phyloP scores from a whole-genome alignment of 2,113 vertebrate species.

The Cyprinodon variegatus region DNA sequence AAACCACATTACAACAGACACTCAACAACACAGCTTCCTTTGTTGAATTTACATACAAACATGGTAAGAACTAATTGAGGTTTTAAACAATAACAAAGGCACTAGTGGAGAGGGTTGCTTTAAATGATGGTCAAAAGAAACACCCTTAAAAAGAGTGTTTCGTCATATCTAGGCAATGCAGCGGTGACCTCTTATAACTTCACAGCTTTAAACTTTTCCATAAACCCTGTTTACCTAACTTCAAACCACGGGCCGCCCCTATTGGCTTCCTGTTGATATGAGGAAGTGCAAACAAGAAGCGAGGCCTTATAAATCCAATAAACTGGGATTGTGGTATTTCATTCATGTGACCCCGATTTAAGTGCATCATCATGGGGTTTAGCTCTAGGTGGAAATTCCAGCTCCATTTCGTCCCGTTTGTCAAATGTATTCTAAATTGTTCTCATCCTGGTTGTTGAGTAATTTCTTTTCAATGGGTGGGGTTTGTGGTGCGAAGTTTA shows the following conservation, averaged over 20 bases:
- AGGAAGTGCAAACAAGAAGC: conserved; percentile 68
- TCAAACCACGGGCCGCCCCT: not conserved
- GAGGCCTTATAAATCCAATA: conserved; percentile 6
- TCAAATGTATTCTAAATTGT: conserved; percentile 34
- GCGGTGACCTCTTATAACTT: conserved; percentile 10
- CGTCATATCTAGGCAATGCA: not conserved
- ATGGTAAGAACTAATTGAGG: not conserved
- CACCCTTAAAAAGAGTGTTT: not conserved
- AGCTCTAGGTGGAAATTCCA: conserved; percentile 61
- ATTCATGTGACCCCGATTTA: conserved; percentile 36
- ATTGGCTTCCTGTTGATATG: not conserved
- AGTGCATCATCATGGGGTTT: conserved; percentile 6
- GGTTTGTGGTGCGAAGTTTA: conserved; percentile 23
- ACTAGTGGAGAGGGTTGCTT: conserved; percentile 24
- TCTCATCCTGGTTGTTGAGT: conserved; percentile 15
- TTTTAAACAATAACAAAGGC: not conserved
- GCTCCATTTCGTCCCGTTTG: not conserved
- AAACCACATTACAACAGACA: not conserved
- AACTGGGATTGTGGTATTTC: conserved; percentile 18
- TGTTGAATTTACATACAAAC: not conserved
- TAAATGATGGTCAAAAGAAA: conserved; percentile 30
- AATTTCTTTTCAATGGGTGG: conserved; percentile 41
- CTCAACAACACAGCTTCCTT: not conserved
- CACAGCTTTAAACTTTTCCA: not conserved
- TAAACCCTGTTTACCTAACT: not conserved